Evolutionary conservation across 1,140 invertebrate species (phyloP).

Genomic region (Ceratina calcarata): DNA sequence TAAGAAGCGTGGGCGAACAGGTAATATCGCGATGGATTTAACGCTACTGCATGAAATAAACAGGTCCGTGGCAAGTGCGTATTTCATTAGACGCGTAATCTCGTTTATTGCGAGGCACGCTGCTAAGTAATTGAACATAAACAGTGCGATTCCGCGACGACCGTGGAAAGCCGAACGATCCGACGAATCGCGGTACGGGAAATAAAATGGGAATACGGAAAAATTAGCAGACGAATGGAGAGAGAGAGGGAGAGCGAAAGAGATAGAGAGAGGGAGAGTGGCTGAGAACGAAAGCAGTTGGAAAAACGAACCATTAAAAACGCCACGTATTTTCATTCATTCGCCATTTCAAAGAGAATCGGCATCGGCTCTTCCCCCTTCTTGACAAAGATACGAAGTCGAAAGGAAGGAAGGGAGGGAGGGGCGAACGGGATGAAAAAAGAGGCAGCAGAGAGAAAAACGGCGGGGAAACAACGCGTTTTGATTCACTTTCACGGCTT

Average conservation of each 20-base stretch:
- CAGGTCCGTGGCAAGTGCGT: not conserved
- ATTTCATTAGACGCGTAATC: conserved; percentile 37
- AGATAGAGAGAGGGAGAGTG: no score
- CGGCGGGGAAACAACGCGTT: conserved; percentile 37
- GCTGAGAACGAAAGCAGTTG: not conserved
- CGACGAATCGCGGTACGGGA: not conserved
- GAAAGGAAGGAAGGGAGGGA: not conserved
- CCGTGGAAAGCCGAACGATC: conserved; percentile 8
- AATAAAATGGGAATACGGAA: no score
- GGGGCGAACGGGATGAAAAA: not conserved
- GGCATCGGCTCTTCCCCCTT: conserved; percentile 9
- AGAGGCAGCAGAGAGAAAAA: no score
- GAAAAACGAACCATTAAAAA: conserved; percentile 29
- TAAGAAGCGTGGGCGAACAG: not conserved
- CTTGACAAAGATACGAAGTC: conserved; percentile 3
- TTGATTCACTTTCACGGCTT: conserved; percentile 42
- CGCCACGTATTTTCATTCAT: conserved; percentile 28
- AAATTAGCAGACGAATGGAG: not conserved
- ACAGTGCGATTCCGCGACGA: conserved; percentile 27
- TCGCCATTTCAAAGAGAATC: conserved; percentile 11
- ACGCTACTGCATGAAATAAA: not conserved
- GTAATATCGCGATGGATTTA: not conserved
- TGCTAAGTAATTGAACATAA: conserved; percentile 39
- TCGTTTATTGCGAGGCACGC: conserved; percentile 38
- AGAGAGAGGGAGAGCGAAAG: no score